A percentile compares a stretch with the other conserved stretches of the same genome.
Conservation (phyloP, 2,888 invertebrate species). For the Hydrotaea diabolus region DNA sequence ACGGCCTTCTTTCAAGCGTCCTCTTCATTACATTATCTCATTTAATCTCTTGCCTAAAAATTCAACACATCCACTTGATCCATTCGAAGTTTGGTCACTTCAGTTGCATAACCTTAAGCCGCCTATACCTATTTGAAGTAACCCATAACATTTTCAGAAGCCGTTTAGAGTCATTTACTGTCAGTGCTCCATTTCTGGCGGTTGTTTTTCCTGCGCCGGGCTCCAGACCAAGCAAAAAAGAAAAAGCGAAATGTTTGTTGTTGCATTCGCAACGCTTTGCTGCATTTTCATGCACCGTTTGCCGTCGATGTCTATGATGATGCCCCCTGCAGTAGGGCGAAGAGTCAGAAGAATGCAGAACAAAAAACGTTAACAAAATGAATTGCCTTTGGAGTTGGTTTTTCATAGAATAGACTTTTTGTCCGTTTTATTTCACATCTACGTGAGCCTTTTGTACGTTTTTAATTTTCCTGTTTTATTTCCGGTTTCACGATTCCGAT, state of each 20-base stretch:
- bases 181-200: constrained; percentile 50
- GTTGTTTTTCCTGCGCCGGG: constrained; percentile 6
- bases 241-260: constrained; percentile 17
- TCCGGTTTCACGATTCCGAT: constrained; percentile 80
- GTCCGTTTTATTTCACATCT: constrained; percentile 65
- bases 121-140: constrained; percentile 11
- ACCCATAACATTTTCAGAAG: background rate
- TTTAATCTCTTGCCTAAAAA: no score
- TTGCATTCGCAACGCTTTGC: constrained; percentile 46
- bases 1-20: no score
- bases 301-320: constrained; percentile 37
- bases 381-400: constrained; percentile 65
- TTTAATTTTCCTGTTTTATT: constrained; percentile 81
- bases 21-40: no score
- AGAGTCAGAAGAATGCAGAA: constrained; percentile 14
- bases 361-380: constrained; percentile 20
- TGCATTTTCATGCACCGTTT: constrained; percentile 64
- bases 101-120: constrained; percentile 41
- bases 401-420: constrained; percentile 50
- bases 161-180: constrained; percentile 47
- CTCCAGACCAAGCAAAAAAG: constrained; percentile 17
- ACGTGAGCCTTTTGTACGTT: constrained; percentile 79
- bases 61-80: no score
- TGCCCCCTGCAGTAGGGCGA: background rate
- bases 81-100: constrained; percentile 12